These are phyloP conservation scores for Aegotheles bennettii DNA, from an alignment of 2,113 vertebrate species.

Conservation along the genomic window DNA sequence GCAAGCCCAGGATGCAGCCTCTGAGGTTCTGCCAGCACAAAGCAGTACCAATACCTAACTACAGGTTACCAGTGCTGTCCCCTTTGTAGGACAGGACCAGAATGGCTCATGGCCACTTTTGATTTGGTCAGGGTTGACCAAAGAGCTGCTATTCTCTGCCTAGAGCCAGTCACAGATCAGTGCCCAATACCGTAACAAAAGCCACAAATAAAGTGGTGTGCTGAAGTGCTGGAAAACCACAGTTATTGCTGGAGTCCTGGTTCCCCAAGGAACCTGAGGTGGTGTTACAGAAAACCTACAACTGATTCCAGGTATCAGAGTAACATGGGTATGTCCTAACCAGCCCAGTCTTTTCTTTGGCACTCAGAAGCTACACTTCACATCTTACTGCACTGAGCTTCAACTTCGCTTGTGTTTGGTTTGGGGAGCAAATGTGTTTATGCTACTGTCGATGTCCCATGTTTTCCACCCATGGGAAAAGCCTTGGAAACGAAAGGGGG, in stretches of 20 bases:
- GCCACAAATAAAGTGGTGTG: neutral
- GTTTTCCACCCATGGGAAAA: neutral
- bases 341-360: neutral
- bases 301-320: neutral
- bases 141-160: neutral
- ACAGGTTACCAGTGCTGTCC: neutral
- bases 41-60: neutral
- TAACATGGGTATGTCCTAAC: neutral
- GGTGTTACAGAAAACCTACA: neutral
- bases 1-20: neutral
- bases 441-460: accelerated
- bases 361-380: neutral
- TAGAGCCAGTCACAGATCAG: no score
- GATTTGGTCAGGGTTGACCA: neutral
- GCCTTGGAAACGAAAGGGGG: neutral
- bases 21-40: neutral
- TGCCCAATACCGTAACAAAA: neutral
- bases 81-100: neutral
- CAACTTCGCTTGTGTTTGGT: accelerated
- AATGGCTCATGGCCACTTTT: neutral
- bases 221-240: neutral
- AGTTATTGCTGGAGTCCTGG: neutral
- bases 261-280: neutral
- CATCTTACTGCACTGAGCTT: neutral
- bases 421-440: neutral